Percentiles rank a stretch among this genome's conserved stretches.
phyloP scores from a whole-genome alignment of 2,888 invertebrate species.

The Tiliacea citrago region DNA sequence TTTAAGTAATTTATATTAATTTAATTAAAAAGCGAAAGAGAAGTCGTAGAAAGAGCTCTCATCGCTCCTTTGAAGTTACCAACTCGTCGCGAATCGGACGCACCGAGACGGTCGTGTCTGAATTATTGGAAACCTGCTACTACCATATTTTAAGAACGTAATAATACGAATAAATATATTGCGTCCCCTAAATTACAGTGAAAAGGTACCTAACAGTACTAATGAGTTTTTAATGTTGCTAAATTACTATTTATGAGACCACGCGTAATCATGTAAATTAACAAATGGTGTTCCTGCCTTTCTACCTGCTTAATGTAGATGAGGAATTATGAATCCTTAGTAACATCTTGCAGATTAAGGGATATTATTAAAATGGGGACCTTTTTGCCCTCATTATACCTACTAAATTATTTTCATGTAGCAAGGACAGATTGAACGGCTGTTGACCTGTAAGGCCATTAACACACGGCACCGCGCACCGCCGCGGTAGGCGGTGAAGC shows the following conservation, averaged over 20 bases:
- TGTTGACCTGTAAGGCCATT: too few species aligned
- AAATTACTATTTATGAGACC: slow-evolving; percentile 43
- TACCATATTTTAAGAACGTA: not conserved
- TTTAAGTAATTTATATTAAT: too few species aligned
- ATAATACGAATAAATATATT: slow-evolving; percentile 14
- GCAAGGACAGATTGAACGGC: too few species aligned
- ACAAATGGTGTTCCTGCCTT: slow-evolving; percentile 7
- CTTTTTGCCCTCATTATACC: not conserved
- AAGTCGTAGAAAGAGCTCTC: too few species aligned
- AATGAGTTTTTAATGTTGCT: slow-evolving; percentile 54
- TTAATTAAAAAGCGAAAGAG: too few species aligned
- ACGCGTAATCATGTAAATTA: slow-evolving; percentile 39
- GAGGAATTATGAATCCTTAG: slow-evolving; percentile 14
- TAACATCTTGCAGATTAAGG: slow-evolving; percentile 14
- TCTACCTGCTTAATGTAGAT: slow-evolving; percentile 1
- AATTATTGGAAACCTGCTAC: not conserved
- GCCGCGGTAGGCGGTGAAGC: too few species aligned
- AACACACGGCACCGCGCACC: too few species aligned
- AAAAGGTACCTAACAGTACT: slow-evolving; percentile 23
- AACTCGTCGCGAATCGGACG: too few species aligned
- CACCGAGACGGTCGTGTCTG: too few species aligned
- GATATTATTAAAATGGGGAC: not conserved
- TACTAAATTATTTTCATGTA: too few species aligned
- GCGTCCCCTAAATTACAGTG: slow-evolving; percentile 3
- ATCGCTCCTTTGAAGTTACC: too few species aligned